Percentiles rank a stretch among this genome's conserved stretches.
phyloP scores from a whole-genome alignment of 2,797 vertebrate genomes.

The Arnoldichthys spilopterus region DNA sequence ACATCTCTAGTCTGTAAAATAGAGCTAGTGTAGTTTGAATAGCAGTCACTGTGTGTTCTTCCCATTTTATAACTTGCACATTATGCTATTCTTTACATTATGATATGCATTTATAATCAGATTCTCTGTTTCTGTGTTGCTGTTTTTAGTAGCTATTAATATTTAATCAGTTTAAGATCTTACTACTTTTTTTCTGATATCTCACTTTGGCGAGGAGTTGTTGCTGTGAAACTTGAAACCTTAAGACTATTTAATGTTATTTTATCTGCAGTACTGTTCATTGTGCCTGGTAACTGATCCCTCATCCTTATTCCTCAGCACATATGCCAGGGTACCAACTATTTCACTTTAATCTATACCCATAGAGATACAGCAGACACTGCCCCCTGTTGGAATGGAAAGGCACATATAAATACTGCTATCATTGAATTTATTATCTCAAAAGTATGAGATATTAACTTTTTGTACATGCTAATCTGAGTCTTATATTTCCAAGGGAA shows the following conservation, averaged over 20 bases:
- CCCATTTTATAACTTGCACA: constrained; percentile 37
- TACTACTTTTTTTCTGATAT: constrained; percentile 2
- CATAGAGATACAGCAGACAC: constrained; percentile 10
- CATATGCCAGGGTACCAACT: neutral
- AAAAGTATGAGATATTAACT: neutral
- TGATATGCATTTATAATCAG: neutral
- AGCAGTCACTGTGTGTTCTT: constrained; percentile 58
- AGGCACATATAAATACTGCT: neutral
- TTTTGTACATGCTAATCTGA: neutral
- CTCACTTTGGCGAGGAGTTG: neutral
- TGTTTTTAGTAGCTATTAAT: constrained; percentile 18
- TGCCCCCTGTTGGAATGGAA: constrained; percentile 53
- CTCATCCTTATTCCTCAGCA: neutral
- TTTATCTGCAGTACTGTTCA: neutral
- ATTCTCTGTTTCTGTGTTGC: constrained; percentile 3
- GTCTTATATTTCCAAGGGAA: neutral
- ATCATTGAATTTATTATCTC: neutral
- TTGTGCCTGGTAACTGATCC: constrained; percentile 5
- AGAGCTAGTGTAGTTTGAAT: constrained; percentile 59
- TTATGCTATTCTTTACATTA: neutral
- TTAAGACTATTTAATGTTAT: neutral
- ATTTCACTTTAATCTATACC: neutral
- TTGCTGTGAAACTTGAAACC: constrained; percentile 8
- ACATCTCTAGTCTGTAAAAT: constrained; percentile 46
- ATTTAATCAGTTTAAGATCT: constrained; percentile 22